Evolutionary conservation across 2,113 vertebrate genomes (phyloP).

Genomic region (Gymnobelideus leadbeateri): DNA sequence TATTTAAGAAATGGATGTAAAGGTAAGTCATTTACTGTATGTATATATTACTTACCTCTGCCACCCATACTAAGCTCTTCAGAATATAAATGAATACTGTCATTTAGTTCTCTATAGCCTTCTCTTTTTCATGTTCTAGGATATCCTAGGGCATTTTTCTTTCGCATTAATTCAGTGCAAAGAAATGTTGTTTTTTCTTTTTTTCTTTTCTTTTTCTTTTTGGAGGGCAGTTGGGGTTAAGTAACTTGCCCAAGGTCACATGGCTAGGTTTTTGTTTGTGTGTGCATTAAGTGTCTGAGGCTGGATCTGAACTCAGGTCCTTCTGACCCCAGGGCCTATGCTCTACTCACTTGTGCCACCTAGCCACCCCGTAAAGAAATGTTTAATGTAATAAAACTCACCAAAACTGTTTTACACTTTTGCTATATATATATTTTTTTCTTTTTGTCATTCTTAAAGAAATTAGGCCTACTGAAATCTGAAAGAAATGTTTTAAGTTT

Average conservation of each 20-base stretch:
- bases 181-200: no score
- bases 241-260: no score
- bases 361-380: no score
- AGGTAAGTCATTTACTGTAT: not conserved
- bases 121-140: conserved; percentile 20
- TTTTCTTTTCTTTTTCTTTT: no score
- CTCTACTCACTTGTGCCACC: no score
- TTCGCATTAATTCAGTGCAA: conserved; percentile 36
- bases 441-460: conserved; percentile 24
- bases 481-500: conserved; percentile 38
- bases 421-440: conserved; percentile 18
- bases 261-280: no score
- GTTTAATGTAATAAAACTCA: not conserved
- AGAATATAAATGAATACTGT: not conserved
- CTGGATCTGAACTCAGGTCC: no score
- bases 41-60: not conserved
- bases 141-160: not conserved
- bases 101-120: not conserved
- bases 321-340: no score
- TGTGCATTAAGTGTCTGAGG: no score
- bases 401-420: not conserved
- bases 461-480: conserved; percentile 1
- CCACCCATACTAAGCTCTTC: conserved; percentile 27
- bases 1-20: conserved; percentile 40
- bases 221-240: no score